phyloP scores from a whole-genome alignment of 2,797 vertebrate genomes.

The Rhinoraja longicauda region DNA sequence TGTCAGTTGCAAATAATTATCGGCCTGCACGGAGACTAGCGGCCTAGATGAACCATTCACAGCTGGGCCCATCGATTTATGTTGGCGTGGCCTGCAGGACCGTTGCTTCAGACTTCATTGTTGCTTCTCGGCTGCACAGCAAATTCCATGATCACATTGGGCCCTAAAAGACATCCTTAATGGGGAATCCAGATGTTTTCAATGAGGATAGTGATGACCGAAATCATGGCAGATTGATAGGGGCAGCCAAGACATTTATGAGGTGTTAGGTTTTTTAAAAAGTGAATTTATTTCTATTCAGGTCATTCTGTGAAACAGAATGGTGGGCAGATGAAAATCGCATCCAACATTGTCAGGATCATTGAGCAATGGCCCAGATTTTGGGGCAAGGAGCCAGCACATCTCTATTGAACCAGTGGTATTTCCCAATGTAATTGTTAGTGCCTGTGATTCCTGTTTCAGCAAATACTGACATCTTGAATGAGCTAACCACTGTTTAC shows the following conservation, averaged over 20 bases:
- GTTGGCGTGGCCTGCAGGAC: neutral
- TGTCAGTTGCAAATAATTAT: too few relatives aligned
- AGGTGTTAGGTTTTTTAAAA: neutral
- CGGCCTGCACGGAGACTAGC: too few relatives aligned
- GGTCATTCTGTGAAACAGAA: neutral
- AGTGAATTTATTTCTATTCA: neutral
- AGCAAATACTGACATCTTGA: too few relatives aligned
- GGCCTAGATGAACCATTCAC: neutral
- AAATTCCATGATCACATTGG: neutral
- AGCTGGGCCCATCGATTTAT: neutral
- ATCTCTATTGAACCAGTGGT: too few relatives aligned
- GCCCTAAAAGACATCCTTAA: neutral
- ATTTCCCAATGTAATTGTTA: too few relatives aligned
- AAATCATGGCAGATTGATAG: neutral
- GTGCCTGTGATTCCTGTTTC: too few relatives aligned
- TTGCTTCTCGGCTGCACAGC: neutral
- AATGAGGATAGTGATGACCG: neutral
- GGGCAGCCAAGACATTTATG: neutral
- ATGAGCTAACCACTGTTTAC: too few relatives aligned
- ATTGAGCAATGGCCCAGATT: neutral
- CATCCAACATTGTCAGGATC: neutral
- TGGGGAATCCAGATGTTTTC: too few relatives aligned
- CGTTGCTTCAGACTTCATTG: neutral
- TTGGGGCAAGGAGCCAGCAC: too few relatives aligned
- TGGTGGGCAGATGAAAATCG: neutral